Percentiles rank a stretch among this genome's conserved stretches.
These are phyloP conservation scores for Synergus japonicus DNA, from an alignment of 2,888 invertebrate genomes.

Conservation along the genomic window DNA sequence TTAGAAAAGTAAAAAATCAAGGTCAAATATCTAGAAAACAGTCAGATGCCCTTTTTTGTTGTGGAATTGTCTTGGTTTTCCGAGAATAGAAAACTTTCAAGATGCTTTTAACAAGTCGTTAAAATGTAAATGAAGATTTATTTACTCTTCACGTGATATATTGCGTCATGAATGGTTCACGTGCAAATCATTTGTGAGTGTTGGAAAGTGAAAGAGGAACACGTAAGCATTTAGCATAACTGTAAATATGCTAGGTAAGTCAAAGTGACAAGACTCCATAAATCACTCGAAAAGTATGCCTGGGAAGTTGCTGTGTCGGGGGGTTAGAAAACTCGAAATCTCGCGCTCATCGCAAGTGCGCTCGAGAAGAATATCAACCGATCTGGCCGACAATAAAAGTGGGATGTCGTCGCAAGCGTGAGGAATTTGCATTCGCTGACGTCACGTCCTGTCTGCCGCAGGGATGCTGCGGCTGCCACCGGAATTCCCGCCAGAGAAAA, in stretches of 20 bases:
- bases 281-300: constrained; percentile 42
- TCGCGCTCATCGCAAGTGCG: constrained; percentile 47
- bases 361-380: constrained; percentile 65
- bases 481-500: constrained; percentile 20
- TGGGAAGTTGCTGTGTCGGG: constrained; percentile 37
- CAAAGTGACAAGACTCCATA: constrained; percentile 38
- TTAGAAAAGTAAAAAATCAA: no score
- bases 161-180: not conserved
- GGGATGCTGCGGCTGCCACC: constrained; percentile 40
- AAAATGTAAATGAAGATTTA: not conserved
- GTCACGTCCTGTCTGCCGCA: constrained; percentile 62
- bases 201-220: not conserved
- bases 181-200: not conserved
- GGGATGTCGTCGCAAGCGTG: constrained; percentile 56
- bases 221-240: not conserved
- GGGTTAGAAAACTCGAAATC: constrained; percentile 17
- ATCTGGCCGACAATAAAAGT: constrained; percentile 63
- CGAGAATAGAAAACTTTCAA: no score
- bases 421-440: constrained; percentile 70
- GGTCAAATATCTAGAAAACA: no score
- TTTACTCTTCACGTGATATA: not conserved
- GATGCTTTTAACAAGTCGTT: no score
- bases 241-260: constrained; percentile 5
- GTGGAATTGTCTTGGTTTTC: no score
- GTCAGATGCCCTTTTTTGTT: no score